A percentile compares a stretch with the other conserved stretches of the same genome.
Evolutionary conservation across 1,140 invertebrate genomes (phyloP).

Genomic region (Rhagoletis zephyria): DNA sequence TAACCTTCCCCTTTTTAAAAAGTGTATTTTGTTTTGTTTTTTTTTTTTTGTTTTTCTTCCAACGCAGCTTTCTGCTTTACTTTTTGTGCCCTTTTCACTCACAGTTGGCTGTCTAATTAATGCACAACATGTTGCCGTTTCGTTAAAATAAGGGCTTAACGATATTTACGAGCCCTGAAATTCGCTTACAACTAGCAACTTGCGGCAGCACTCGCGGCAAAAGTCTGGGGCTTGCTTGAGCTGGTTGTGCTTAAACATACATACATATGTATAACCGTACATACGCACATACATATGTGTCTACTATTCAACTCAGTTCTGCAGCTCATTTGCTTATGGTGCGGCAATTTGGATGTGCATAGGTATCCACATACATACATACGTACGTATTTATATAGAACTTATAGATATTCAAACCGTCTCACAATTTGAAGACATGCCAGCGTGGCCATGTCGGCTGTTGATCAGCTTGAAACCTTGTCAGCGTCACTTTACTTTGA

Average conservation of each 20-base stretch:
- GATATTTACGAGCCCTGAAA: neutral
- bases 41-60: neutral
- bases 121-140: slow-evolving; percentile 42
- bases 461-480: slow-evolving; percentile 24
- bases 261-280: too few relatives aligned
- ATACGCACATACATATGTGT: neutral
- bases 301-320: neutral
- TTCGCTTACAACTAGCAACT: neutral
- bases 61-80: neutral
- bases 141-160: slow-evolving; percentile 17
- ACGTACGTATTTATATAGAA: neutral
- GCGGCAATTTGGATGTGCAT: neutral
- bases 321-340: slow-evolving; percentile 10
- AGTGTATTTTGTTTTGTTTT: neutral
- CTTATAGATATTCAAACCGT: slow-evolving; percentile 5
- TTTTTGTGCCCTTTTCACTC: slow-evolving; percentile 13
- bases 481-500: slow-evolving; percentile 43
- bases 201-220: neutral
- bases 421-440: slow-evolving; percentile 34
- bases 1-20: neutral
- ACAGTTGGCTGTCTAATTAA: slow-evolving; percentile 46
- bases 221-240: neutral
- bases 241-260: neutral
- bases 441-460: neutral
- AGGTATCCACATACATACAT: too few relatives aligned